Evolutionary conservation across 53 echinoderm and acorn worm genomes (phyloP), one percentile per base, ranked within the genome.

Genomic region (Astropecten irregularis): DNA sequence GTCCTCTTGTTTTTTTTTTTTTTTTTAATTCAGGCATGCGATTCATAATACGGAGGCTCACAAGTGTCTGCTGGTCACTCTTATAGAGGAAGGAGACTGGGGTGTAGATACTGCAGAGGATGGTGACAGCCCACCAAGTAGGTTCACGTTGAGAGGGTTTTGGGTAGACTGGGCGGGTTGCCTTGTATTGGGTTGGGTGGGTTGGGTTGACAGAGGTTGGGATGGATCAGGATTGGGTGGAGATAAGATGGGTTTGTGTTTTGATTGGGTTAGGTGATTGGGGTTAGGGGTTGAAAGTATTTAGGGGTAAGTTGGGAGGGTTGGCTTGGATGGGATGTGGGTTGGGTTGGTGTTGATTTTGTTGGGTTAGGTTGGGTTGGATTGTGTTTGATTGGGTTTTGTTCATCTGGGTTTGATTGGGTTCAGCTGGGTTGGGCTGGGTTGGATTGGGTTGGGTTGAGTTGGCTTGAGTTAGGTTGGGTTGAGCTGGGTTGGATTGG

Each of bases 21-120:
- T 52, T 51, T 59, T 44, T 68, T 36, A n/a, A 26, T 49, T 3
- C 83, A 96, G 97, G 77, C 70, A 94, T 73, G 97, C 94, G 25
- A 91, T 96, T n/a, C 71, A 89, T 30, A 94, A 96, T 40, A 89
- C 87, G 31, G 93, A 96, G 51, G 76, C 87, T 42, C 97, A 96
- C 68, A 83, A 91, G 76, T 70, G 83, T 22, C 89, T 96, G 35
- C 88, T 96, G 1, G 55, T 64, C 49, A 95, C 89, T 11, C 68
- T 96, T 37, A 94, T 96, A 21, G 93, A 94, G 61, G 84, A 90
- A 40, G 87, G 88, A 11, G 74, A 83, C 63, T 92, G 94, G 92
- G 92, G 91, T 20, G 88, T 89, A 9, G 54, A 71, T 19, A n/a
- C 30, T 19, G n/a, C 31, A 9, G 39, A 26, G 32, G n/a, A 33